Base-by-base conservation (phyloP, 2,888 invertebrate species). In the Patella pellucida region DNA sequence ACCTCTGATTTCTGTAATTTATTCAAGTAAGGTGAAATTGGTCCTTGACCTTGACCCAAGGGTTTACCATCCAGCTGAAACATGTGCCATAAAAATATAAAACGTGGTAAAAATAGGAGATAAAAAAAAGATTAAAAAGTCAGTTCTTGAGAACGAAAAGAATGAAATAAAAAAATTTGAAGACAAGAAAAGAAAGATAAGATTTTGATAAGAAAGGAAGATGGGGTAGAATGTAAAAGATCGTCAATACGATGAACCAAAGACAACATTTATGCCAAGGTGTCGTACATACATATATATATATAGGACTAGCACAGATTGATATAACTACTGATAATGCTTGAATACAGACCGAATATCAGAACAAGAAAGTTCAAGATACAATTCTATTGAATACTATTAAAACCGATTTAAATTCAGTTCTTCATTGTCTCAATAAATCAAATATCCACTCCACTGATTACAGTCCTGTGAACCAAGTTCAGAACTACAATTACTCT, bases 1-100 rank as follows among this genome's bases (percentile, higher is more conserved):
- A 85, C 85, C 85, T 85, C 85, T 69, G 81, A 76, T 54, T 77
- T 80, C 69, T 85, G 85, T 69, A 85, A 81, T 73, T 81, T 82
- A 75, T 77, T 75, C 76, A 84, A 77, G 77, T 84, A 82, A 56
- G 83, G 82, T 71, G 85, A 85, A 23, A 81, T 77, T 41, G 83
- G 76, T 62, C 79, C 75, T 70, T 79, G 76, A 23, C 79, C 75
- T 70, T 79, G 76, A 23, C 77, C 67, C 69, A 73, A 76, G 23
- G 68, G 70, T 67, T 69, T 72, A n/a, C 71, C 76, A 56, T 71
- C 71, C 15, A 69, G 69, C 81, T 81, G 79, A 70, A 79, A 74
- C 51, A 15, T 15, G 41, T 41, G 41, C 41, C 41, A 41, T 41
- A 41, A 7, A n/a, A 41, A 41, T 41, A 41, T 41, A 41, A 41